Evolutionary conservation across 2,113 vertebrate genomes (phyloP).

Genomic region (Xiphorhynchus elegans): DNA sequence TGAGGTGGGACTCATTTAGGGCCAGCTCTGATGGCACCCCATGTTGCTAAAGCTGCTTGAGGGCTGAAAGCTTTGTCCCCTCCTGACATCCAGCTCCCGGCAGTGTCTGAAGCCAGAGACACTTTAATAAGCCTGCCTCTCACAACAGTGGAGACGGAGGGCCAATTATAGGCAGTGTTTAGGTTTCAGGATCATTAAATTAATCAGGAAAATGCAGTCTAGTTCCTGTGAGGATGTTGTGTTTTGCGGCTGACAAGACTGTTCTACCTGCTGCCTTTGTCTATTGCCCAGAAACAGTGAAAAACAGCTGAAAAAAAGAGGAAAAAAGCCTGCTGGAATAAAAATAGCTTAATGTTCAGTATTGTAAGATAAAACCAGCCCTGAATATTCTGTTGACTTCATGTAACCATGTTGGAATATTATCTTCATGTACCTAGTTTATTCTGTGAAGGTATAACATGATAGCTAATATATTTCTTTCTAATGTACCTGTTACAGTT

Average conservation of each 20-base stretch:
- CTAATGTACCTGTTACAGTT: background rate
- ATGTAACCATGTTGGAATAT: background rate
- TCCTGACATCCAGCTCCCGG: background rate
- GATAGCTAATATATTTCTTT: background rate
- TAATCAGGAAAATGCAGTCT: background rate
- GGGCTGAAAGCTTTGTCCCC: background rate
- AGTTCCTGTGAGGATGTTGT: background rate
- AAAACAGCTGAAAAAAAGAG: background rate
- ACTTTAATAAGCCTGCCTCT: constrained; percentile 14
- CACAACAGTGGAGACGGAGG: background rate
- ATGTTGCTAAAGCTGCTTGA: background rate
- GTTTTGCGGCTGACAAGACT: background rate
- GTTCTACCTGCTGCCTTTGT: constrained; percentile 6
- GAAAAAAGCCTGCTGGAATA: background rate
- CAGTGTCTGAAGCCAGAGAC: background rate
- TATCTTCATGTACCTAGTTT: background rate
- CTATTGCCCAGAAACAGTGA: background rate
- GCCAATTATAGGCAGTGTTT: background rate
- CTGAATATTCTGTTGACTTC: background rate
- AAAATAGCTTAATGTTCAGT: background rate
- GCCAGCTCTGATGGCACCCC: background rate
- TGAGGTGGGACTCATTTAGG: background rate
- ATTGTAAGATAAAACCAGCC: background rate
- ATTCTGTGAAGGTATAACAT: background rate
- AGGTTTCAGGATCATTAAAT: constrained; percentile 37